Percentiles rank a stretch among this genome's conserved stretches.
Conservation (phyloP, 2,797 vertebrate species). For the Leucoraja ocellata region DNA sequence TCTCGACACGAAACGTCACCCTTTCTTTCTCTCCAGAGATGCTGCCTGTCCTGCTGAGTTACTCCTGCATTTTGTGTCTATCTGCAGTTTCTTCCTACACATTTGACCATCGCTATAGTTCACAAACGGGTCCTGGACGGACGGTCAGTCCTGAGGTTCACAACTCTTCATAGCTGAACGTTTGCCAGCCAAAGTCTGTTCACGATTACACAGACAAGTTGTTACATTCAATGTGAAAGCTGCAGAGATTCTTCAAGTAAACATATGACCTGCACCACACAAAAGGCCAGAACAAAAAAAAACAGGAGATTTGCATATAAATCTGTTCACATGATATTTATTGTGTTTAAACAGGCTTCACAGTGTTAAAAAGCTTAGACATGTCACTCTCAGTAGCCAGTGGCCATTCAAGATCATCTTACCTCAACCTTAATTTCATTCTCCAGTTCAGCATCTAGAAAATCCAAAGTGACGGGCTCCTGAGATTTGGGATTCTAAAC, state of each 20-base stretch:
- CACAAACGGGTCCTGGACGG: no score
- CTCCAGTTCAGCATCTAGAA: constrained; percentile 91
- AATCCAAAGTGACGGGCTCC: constrained; percentile 95
- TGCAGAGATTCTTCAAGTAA: background rate
- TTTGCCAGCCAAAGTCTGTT: background rate
- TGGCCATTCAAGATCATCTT: constrained; percentile 44
- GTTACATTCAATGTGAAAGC: background rate
- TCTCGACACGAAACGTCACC: no score
- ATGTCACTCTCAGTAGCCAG: background rate
- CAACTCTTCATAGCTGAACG: background rate
- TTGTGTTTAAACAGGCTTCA: background rate
- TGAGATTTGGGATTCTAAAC: constrained; percentile 97
- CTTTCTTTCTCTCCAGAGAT: no score
- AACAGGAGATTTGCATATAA: background rate
- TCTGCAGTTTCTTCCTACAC: no score
- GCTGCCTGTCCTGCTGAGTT: no score
- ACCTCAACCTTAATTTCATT: constrained; percentile 97
- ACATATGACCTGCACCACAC: background rate
- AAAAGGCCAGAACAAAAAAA: background rate
- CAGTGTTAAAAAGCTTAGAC: background rate
- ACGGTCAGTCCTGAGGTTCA: no score
- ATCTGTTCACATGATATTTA: background rate
- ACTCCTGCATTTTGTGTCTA: no score
- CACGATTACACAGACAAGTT: constrained; percentile 12
- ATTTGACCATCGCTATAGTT: no score